phyloP scores from a whole-genome alignment of 2,797 vertebrate species.

The Lutjanus argentimaculatus region DNA sequence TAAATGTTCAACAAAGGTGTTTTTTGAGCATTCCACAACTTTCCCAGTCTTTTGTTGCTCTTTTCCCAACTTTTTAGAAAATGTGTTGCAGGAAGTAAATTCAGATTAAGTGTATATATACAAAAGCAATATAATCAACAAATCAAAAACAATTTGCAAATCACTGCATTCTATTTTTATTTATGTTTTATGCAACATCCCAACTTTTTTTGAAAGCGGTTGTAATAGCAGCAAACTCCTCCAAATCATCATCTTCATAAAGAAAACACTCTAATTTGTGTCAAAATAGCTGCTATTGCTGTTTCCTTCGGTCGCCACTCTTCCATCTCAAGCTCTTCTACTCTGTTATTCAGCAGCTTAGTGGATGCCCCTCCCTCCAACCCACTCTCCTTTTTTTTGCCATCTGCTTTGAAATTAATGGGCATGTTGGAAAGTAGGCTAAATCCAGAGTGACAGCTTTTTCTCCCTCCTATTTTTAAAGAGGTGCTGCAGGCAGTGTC shows the following conservation, averaged over 20 bases:
- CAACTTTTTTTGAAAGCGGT: too few relatives aligned
- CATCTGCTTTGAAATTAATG: constrained; percentile 88
- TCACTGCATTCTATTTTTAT: too few relatives aligned
- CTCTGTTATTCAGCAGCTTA: constrained; percentile 76
- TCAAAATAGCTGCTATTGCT: constrained; percentile 52
- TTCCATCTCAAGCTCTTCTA: constrained; percentile 49
- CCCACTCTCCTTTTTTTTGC: constrained; percentile 64
- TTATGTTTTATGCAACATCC: too few relatives aligned
- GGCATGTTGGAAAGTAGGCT: constrained; percentile 85
- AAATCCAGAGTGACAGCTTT: constrained; percentile 85
- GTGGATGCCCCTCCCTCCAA: constrained; percentile 59
- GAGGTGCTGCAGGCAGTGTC: constrained; percentile 70
- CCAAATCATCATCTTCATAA: constrained; percentile 37
- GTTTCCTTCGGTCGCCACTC: constrained; percentile 56
- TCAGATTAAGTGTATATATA: too few relatives aligned
- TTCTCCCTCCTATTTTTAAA: constrained; percentile 75
- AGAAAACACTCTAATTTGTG: constrained; percentile 57
- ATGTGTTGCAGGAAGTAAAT: too few relatives aligned
- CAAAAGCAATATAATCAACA: too few relatives aligned
- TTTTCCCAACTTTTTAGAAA: too few relatives aligned
- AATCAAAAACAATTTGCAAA: too few relatives aligned
- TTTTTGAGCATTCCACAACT: too few relatives aligned
- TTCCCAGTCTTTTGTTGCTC: too few relatives aligned
- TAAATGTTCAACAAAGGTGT: too few relatives aligned
- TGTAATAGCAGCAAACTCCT: constrained; percentile 6